phyloP scores from a whole-genome alignment of 2,797 vertebrate species.

The Spea hammondii region DNA sequence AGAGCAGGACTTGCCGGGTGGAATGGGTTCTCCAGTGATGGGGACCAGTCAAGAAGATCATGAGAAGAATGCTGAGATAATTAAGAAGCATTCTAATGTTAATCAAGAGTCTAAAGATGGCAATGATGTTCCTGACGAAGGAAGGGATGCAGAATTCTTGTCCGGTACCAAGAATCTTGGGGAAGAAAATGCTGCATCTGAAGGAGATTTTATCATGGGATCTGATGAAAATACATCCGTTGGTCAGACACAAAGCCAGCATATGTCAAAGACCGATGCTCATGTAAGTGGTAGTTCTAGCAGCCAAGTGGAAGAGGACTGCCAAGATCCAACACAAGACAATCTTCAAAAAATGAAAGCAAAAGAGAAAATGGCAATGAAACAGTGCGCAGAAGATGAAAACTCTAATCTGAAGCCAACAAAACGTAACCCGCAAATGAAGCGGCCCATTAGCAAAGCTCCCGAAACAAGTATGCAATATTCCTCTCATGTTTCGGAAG shows the following conservation, averaged over 20 bases:
- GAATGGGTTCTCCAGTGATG: slow-evolving; percentile 63
- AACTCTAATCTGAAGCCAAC: slow-evolving; percentile 69
- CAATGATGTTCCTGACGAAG: slow-evolving; percentile 65
- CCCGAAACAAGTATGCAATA: slow-evolving; percentile 77
- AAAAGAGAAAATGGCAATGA: slow-evolving; percentile 78
- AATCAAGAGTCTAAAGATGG: slow-evolving; percentile 69
- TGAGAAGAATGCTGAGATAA: slow-evolving; percentile 62
- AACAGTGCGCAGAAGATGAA: slow-evolving; percentile 76
- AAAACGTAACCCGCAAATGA: slow-evolving; percentile 80
- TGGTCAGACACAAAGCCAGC: slow-evolving; percentile 56
- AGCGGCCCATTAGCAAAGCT: slow-evolving; percentile 82
- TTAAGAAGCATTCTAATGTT: slow-evolving; percentile 66
- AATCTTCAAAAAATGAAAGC: slow-evolving; percentile 80
- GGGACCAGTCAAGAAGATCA: slow-evolving; percentile 68
- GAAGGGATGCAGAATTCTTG: slow-evolving; percentile 72
- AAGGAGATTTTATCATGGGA: slow-evolving; percentile 72
- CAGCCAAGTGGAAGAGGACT: slow-evolving; percentile 76
- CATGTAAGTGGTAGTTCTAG: slow-evolving; percentile 63
- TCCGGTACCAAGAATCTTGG: slow-evolving; percentile 73
- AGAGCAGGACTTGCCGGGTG: slow-evolving; percentile 64
- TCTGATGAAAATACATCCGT: slow-evolving; percentile 69
- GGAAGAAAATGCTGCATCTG: slow-evolving; percentile 71
- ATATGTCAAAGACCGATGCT: slow-evolving; percentile 60
- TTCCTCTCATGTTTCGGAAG: slow-evolving; percentile 70
- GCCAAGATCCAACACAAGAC: slow-evolving; percentile 71